Evolutionary conservation across 2,888 invertebrate species (phyloP).

Genomic region (Ophioninae sp.): DNA sequence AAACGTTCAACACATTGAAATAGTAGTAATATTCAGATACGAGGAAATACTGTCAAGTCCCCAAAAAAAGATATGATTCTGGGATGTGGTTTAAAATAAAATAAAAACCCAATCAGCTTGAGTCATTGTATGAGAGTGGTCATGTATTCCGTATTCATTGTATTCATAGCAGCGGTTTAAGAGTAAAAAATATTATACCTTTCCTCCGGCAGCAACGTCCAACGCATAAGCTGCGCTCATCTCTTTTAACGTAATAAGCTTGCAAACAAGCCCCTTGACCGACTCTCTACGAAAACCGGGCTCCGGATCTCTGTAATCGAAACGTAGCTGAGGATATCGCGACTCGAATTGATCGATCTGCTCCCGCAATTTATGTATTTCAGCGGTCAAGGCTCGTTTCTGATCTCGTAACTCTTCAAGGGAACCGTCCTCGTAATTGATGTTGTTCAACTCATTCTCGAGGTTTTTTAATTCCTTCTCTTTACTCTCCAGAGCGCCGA

Average conservation of each 20-base stretch:
- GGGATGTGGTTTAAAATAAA: neutral
- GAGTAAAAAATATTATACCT: slow-evolving; percentile 83
- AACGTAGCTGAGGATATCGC: slow-evolving; percentile 83
- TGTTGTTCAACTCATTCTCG: slow-evolving; percentile 82
- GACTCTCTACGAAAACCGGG: slow-evolving; percentile 86
- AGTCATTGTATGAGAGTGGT: too few species aligned
- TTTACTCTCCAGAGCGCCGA: slow-evolving; percentile 83
- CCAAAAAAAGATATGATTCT: neutral
- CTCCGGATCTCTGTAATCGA: slow-evolving; percentile 91
- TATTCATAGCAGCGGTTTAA: too few species aligned
- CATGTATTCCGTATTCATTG: too few species aligned
- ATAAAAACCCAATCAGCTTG: too few species aligned
- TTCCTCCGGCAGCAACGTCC: slow-evolving; percentile 92
- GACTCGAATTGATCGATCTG: slow-evolving; percentile 84
- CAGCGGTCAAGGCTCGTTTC: slow-evolving; percentile 82
- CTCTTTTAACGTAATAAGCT: slow-evolving; percentile 89
- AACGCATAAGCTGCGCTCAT: slow-evolving; percentile 88
- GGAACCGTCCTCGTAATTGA: slow-evolving; percentile 85
- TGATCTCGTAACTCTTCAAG: slow-evolving; percentile 83
- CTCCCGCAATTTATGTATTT: slow-evolving; percentile 83
- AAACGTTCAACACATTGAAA: slow-evolving; percentile 59
- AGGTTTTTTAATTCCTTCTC: slow-evolving; percentile 84
- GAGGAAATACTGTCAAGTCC: neutral
- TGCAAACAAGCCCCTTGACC: slow-evolving; percentile 91
- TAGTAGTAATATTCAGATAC: neutral